Base-by-base conservation (phyloP, 2,797 vertebrate species). In the Trachurus trachurus region DNA sequence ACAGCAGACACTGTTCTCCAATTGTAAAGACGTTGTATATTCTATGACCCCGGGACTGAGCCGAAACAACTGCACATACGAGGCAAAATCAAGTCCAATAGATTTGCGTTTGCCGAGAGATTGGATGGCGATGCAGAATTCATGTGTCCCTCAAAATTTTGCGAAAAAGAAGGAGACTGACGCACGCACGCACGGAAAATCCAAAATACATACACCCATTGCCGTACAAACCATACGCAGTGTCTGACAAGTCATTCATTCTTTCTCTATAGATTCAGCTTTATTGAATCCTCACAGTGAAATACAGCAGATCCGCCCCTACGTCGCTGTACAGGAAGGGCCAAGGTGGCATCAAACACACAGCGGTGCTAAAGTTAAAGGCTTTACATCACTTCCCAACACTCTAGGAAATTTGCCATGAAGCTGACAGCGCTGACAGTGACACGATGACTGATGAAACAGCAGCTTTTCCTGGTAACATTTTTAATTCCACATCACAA, bases 1-100 rank as follows among this genome's bases (percentile, higher is more conserved):
- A 71, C 56, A 65, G 57, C 42, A 69, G 82, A 70, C 71, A 29
- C 4, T 17, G 6, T 79, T 79, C 69, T 34, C 57, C 29, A 58
- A 0, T n/a, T 49, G 34, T 26, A 6, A 71, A 21, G 9, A 37
- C 59, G 17, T 39, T 39, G 21, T 65, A 9, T 66, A 21, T 34
- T 19, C 11, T 52, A 9, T 50, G 39, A 66, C n/a, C 19, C 42
- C 22, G 60, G 50, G 65, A 56, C 45, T 44, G 15, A 59, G 50
- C 57, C 29, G 59, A 66, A 66, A 61, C 9, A 11, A 16, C 10
- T 37, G 22, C 19, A 34, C 47, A 71, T 54, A 26, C 5, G 9
- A 47, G 19, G 6, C 6, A 45, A 54, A 73, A 63, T 56, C 19
- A 39, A 11, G 11, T 59, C 52, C 45, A 59, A 22, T 70, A 29